phyloP scores from a whole-genome alignment of 2,888 invertebrate species.

The Prosopocoilus inquinatus region DNA sequence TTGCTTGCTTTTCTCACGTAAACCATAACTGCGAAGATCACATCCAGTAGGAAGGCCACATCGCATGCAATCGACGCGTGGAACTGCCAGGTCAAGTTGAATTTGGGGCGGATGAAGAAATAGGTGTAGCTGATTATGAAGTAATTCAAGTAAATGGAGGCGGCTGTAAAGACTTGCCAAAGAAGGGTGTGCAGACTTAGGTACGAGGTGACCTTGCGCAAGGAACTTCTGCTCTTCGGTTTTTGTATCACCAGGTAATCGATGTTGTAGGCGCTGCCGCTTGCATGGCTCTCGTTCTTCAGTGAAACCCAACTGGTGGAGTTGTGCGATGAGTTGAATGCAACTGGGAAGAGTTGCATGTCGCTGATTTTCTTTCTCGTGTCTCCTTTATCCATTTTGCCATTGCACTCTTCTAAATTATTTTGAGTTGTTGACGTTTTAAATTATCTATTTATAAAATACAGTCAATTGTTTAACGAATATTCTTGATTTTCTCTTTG shows the following conservation, averaged over 20 bases:
- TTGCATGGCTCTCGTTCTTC: not conserved
- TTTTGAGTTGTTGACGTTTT: too few species aligned
- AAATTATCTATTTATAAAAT: too few species aligned
- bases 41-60: conserved; percentile 8
- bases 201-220: conserved; percentile 2
- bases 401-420: not conserved
- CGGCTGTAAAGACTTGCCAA: conserved; percentile 8
- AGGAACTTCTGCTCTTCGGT: conserved; percentile 6
- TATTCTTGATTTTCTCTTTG: too few species aligned
- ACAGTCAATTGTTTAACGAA: too few species aligned
- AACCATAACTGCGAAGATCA: not conserved
- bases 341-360: conserved; percentile 15
- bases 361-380: conserved; percentile 15
- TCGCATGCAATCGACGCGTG: conserved; percentile 5
- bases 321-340: conserved; percentile 11
- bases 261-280: conserved; percentile 6
- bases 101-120: conserved; percentile 6
- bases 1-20: not conserved
- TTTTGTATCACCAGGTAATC: conserved; percentile 18
- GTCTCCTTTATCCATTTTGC: conserved; percentile 14
- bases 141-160: conserved; percentile 1
- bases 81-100: conserved; percentile 8
- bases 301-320: conserved; percentile 21
- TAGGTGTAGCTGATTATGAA: conserved; percentile 9
- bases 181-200: conserved; percentile 8